phyloP scores from a whole-genome alignment of 2,888 invertebrate species.

The Cartodere bifasciata region DNA sequence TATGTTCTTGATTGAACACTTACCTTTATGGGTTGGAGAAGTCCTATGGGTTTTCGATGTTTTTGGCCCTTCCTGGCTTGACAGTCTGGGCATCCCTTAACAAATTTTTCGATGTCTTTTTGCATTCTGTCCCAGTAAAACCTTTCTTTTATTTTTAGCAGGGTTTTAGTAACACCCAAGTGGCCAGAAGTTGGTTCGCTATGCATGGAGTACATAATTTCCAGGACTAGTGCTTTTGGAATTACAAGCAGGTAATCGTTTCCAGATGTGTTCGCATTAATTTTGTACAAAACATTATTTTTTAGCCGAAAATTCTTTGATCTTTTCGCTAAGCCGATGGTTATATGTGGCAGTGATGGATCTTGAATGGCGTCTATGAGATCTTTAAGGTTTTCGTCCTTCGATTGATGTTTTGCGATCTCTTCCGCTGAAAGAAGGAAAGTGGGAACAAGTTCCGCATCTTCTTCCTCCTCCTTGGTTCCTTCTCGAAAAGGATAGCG shows the following conservation, averaged over 20 bases:
- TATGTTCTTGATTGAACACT: too few relatives aligned
- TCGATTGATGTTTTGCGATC: conserved; percentile 11
- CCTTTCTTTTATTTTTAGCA: conserved; percentile 14
- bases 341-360: conserved; percentile 5
- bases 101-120: too few relatives aligned
- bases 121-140: conserved; percentile 17
- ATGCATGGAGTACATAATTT: conserved; percentile 16
- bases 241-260: conserved; percentile 15
- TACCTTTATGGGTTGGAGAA: too few relatives aligned
- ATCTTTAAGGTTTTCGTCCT: conserved; percentile 8
- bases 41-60: conserved; percentile 13
- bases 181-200: conserved; percentile 15
- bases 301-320: conserved; percentile 14
- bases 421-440: conserved; percentile 11
- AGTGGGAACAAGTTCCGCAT: conserved; percentile 9
- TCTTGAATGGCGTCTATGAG: conserved; percentile 12
- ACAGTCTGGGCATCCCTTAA: too few relatives aligned
- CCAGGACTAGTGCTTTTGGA: conserved; percentile 11
- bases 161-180: conserved; percentile 15
- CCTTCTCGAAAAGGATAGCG: not conserved
- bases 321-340: conserved; percentile 12
- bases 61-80: too few relatives aligned
- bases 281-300: conserved; percentile 14
- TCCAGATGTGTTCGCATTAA: conserved; percentile 8
- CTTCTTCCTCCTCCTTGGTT: conserved; percentile 1